These are phyloP conservation scores for Amiota mariae DNA, from an alignment of 2,888 invertebrate species.

Conservation along the genomic window DNA sequence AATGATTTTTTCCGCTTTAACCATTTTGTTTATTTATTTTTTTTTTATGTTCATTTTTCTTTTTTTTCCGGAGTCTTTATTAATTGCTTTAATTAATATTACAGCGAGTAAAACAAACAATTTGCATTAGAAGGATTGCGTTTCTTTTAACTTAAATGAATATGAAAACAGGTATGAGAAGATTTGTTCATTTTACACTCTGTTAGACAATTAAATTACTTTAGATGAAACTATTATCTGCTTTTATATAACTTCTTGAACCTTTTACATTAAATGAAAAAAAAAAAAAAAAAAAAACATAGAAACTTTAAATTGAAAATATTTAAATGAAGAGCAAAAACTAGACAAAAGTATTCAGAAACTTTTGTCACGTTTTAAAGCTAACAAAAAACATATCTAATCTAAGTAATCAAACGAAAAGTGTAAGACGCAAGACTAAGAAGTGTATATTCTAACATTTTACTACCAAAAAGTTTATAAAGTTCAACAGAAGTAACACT, in stretches of 20 bases:
- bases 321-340: conserved; percentile 15
- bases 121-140: no score
- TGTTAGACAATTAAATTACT: background rate
- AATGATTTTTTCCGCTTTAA: background rate
- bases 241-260: background rate
- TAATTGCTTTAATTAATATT: conserved; percentile 29
- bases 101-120: background rate
- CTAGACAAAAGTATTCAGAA: conserved; percentile 36
- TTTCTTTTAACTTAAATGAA: no score
- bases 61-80: conserved; percentile 34
- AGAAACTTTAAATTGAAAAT: conserved; percentile 1
- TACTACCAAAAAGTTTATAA: conserved; percentile 36
- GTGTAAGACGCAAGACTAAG: conserved; percentile 29
- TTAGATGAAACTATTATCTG: background rate
- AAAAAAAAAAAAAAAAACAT: background rate
- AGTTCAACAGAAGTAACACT: conserved; percentile 19
- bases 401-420: conserved; percentile 36
- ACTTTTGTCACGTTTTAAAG: conserved; percentile 50
- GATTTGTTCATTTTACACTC: no score
- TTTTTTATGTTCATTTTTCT: conserved; percentile 43
- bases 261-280: no score
- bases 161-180: no score
- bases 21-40: conserved; percentile 28
- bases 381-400: conserved; percentile 44
- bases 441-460: conserved; percentile 25